Evolutionary conservation across 2,888 invertebrate species (phyloP), one percentile per base, ranked within the genome.

Genomic region (Clunio marinus): DNA sequence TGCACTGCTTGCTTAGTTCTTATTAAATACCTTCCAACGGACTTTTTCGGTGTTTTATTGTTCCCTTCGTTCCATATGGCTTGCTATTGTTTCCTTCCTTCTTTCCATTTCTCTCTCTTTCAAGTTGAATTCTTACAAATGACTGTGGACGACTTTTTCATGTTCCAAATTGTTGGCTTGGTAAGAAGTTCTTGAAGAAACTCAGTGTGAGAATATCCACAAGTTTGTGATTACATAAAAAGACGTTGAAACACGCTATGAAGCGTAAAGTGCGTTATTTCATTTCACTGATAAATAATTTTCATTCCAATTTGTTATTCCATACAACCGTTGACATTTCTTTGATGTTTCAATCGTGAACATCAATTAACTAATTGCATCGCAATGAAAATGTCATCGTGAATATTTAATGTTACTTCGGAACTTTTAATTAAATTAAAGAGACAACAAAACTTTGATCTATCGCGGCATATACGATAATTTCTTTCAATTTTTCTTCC

Each of bases 301-400:
- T n/a, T 41, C 41, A 41, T 41, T 41, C 41, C 2, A 41, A 41
- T 41, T 41, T 41, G 41, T 41, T n/a, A 41, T 2, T 41, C 10
- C n/a, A 41, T 15, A n/a, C n/a, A n/a, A n/a, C n/a, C n/a, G n/a
- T n/a, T n/a, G n/a, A n/a, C 32, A 8, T 32, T 8, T 4, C 32
- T 41, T 41, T 13, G 7, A 41, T 10, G 10, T 41, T n/a, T 41
- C 10, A 41, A 41, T 41, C n/a, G 41, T 41, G 2, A 15, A 63
- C 27, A 63, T 45, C 45, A 63, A 63, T 63, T 63, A 63, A 63
- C 63, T 63, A 63, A 63, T 63, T 63, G 63, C 63, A 46, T 22
- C n/a, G n/a, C n/a, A n/a, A n/a, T n/a, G 17, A 15, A 15, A n/a
- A 1, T 37, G 22, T 8, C 3, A 3, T 1, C 8, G 27, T 63